Base-by-base conservation (phyloP, 2,797 vertebrate species). In the Ibycter americanus region DNA sequence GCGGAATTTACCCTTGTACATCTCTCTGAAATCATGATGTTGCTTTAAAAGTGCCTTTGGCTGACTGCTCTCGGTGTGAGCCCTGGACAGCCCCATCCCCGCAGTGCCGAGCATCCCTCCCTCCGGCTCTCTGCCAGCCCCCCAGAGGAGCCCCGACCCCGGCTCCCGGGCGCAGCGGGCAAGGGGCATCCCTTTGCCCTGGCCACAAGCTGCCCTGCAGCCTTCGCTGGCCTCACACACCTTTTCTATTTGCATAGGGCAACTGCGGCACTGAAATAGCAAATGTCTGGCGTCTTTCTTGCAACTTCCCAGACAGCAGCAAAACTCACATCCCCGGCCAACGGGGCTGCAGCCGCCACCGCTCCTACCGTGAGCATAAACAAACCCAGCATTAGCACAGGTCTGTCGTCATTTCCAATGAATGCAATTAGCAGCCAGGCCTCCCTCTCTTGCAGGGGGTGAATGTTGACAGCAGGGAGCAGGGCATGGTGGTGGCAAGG, bases 131-230 rank as follows among this genome's bases (percentile, higher is more conserved):
- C 47, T 52, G 70, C 44, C 26, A n/a, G 34, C 11, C 20, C 15
- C 5, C 15, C 23, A 13, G 46, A 66, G 34, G 6, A 67, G 25
- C 15, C 51, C 40, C 1, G 1, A 31, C 29, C 55, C 26, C 17
- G 2, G 40, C 38, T 49, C 20, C 52, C 0, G 0, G 59, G 4
- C 5, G 0, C 15, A 56, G 32, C 2, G 1, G 27, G 22, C 32
- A 67, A 83, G 5, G n/a, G 46, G 17, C 29, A 52, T 7, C 7
- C 20, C 54, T 83, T 68, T 65, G 18, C 25, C 12, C 11, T 7
- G 9, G 52, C 70, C 62, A 17, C 1, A 4, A 76, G 78, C 51
- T 3, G 2, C 18, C 46, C 44, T 0, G 0, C 51, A 51, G 62
- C 73, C 36, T 58, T 67, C 12, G 2, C 25, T 42, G 49, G 63